These are phyloP conservation scores for Diacarnus erythraeanus DNA, from an alignment of 37 sponge, comb jelly and placozoan genomes.

Conservation along the genomic window DNA sequence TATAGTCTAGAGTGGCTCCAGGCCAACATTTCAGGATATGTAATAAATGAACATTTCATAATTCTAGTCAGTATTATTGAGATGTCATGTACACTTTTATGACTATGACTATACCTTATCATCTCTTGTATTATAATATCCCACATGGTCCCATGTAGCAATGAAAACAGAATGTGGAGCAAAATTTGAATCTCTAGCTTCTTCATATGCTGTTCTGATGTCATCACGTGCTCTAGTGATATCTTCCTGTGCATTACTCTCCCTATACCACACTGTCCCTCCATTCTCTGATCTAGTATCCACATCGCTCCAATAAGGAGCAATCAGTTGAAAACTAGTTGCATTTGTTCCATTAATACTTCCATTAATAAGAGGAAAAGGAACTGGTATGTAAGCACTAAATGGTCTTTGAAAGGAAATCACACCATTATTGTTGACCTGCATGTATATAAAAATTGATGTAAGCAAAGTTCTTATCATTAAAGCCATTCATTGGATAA, in stretches of 20 bases:
- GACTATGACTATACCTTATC: constrained; percentile 6
- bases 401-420: background rate
- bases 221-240: background rate
- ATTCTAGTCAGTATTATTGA: no score
- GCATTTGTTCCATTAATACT: no score
- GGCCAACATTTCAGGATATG: no score
- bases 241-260: background rate
- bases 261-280: constrained; percentile 5
- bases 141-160: constrained; percentile 16
- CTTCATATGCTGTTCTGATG: background rate
- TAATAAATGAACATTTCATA: no score
- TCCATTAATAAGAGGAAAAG: background rate
- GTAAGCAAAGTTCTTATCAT: no score
- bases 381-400: background rate
- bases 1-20: no score
- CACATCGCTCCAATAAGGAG: constrained; percentile 8
- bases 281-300: background rate
- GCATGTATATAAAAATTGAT: no score
- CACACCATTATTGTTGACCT: background rate
- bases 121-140: background rate
- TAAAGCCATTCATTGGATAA: no score
- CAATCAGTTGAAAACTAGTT: constrained; percentile 1
- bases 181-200: background rate
- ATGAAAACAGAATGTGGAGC: background rate
- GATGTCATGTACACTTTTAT: background rate